Conservation (phyloP, 2,113 vertebrate genomes). For the Caranx melampygus region DNA sequence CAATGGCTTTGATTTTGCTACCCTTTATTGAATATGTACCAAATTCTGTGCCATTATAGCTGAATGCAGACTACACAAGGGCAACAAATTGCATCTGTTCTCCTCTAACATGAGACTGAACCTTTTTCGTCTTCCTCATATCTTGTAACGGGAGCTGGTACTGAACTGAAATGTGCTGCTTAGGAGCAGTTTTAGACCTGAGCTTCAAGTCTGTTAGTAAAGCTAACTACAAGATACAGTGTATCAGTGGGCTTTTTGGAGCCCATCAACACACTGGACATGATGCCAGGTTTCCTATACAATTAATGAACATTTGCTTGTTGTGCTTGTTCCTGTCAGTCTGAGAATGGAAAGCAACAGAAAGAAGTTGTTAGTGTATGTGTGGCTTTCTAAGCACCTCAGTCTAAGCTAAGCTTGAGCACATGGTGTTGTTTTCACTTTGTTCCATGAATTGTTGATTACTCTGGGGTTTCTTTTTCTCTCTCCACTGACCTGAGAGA, state of each 20-base stretch:
- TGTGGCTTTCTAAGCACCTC: neutral
- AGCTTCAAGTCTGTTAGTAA: neutral
- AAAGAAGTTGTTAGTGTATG: neutral
- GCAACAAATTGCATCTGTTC: neutral
- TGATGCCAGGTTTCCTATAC: neutral
- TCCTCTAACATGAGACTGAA: neutral
- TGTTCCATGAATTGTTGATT: too few species aligned
- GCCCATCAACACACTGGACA: neutral
- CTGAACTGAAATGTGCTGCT: neutral
- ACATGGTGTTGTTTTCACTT: neutral
- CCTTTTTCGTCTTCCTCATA: neutral
- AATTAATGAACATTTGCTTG: neutral
- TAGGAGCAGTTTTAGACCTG: neutral
- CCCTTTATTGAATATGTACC: slow-evolving; percentile 20
- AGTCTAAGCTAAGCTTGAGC: neutral
- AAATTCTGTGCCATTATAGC: neutral
- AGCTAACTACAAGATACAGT: neutral
- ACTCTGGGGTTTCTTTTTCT: neutral
- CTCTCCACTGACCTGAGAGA: neutral
- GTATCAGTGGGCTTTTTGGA: neutral
- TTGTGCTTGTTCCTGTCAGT: neutral
- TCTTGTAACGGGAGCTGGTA: neutral
- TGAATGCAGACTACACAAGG: neutral
- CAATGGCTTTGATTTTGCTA: slow-evolving; percentile 13
- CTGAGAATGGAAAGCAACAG: neutral